Conservation (phyloP, 2,888 invertebrate species). For the Eupithecia exiguata region DNA sequence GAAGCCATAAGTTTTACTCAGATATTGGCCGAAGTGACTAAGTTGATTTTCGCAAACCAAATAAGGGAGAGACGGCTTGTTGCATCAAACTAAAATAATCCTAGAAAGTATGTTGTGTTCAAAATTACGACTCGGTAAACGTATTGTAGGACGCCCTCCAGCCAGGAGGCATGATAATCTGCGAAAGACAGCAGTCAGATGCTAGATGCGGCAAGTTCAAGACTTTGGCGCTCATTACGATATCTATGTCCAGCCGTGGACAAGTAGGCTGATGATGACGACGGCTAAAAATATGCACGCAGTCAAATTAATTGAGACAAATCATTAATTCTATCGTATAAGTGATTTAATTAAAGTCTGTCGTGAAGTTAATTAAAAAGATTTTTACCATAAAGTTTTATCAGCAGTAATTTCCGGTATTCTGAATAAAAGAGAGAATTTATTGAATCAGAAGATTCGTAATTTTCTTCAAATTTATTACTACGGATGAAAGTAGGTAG, state of each 20-base stretch:
- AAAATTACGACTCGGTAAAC: too few relatives aligned
- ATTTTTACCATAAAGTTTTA: background rate
- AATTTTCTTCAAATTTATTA: background rate
- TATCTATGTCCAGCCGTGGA: too few relatives aligned
- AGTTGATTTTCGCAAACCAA: background rate
- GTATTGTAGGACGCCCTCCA: too few relatives aligned
- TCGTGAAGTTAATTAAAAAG: constrained; percentile 5
- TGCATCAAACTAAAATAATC: background rate
- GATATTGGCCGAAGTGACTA: background rate
- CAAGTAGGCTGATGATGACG: too few relatives aligned
- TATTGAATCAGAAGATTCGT: background rate
- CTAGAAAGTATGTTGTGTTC: too few relatives aligned
- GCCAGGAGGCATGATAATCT: too few relatives aligned
- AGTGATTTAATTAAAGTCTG: background rate
- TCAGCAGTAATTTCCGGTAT: background rate
- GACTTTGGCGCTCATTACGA: too few relatives aligned
- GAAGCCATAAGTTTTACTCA: background rate
- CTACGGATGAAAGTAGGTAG: background rate
- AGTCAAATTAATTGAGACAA: too few relatives aligned
- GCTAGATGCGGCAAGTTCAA: too few relatives aligned
- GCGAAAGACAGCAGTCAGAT: too few relatives aligned
- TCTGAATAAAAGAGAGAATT: background rate
- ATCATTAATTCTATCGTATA: background rate
- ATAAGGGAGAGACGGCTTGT: background rate
- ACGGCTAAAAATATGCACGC: too few relatives aligned